phyloP scores from a whole-genome alignment of 64 coral and sea anemone genomes.

The Stylophora pistillata region DNA sequence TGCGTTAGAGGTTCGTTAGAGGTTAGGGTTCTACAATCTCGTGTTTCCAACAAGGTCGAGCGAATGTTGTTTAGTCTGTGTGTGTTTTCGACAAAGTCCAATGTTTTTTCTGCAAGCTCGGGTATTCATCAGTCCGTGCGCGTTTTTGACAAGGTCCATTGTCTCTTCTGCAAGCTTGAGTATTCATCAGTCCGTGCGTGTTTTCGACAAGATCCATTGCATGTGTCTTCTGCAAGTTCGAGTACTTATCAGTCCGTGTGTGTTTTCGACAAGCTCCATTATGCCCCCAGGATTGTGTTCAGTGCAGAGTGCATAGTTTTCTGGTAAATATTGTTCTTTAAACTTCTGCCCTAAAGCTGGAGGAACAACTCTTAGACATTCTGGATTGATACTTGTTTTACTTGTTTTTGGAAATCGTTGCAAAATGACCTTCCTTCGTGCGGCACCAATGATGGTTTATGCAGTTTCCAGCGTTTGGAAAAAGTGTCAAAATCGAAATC shows the following conservation, averaged over 20 bases:
- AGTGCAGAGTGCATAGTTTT: constrained; percentile 28
- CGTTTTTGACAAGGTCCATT: constrained; percentile 24
- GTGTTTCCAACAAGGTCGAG: constrained; percentile 5
- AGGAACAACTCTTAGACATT: constrained; percentile 10
- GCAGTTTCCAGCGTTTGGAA: neutral
- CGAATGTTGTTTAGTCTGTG: neutral
- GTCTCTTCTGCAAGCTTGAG: constrained; percentile 18
- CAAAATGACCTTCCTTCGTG: neutral
- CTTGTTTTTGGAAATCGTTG: neutral
- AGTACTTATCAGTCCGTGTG: constrained; percentile 26
- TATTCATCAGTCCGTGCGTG: constrained; percentile 10
- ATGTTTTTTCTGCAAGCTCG: neutral
- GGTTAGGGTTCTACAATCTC: neutral
- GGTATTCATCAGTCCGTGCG: constrained; percentile 11
- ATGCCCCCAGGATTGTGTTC: constrained; percentile 31
- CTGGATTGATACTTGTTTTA: constrained; percentile 30
- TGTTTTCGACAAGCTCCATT: constrained; percentile 36
- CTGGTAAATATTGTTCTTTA: neutral
- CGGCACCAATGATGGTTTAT: constrained; percentile 19
- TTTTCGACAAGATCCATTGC: constrained; percentile 33
- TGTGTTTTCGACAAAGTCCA: constrained; percentile 11
- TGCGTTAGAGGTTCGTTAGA: neutral
- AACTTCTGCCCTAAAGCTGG: constrained; percentile 12
- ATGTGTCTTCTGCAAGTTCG: constrained; percentile 14
- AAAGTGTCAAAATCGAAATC: neutral